Conservation (phyloP, 1,140 invertebrate species). For the Anagrus nilaparvatae region DNA sequence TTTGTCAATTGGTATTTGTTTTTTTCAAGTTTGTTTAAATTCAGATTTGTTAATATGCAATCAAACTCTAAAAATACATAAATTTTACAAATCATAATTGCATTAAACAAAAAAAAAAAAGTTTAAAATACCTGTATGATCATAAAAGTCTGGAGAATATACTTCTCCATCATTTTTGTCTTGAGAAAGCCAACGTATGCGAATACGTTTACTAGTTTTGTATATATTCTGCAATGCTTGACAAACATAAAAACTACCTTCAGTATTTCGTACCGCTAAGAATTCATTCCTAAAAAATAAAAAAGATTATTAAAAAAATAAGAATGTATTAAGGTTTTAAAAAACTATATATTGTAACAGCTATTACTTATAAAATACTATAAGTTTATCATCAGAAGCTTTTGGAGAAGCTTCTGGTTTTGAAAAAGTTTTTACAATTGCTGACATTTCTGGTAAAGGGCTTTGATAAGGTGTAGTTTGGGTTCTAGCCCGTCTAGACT, state of each 20-base stretch:
- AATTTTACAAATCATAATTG: not conserved
- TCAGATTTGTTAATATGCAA: constrained; percentile 78
- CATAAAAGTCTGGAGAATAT: constrained; percentile 84
- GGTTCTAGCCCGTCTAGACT: constrained; percentile 47
- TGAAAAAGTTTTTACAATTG: constrained; percentile 59
- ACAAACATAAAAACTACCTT: constrained; percentile 83
- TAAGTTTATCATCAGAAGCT: constrained; percentile 67
- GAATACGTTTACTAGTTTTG: constrained; percentile 67
- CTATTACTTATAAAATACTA: constrained; percentile 79
- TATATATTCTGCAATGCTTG: constrained; percentile 87
- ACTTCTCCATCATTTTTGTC: constrained; percentile 58
- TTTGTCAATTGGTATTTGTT: constrained; percentile 60
- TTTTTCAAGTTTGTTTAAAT: constrained; percentile 62
- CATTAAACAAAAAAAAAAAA: constrained; percentile 13
- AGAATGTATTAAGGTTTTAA: too few species aligned
- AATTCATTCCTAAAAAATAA: constrained; percentile 66
- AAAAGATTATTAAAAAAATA: constrained; percentile 17
- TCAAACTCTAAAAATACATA: constrained; percentile 62
- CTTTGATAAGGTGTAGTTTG: constrained; percentile 73
- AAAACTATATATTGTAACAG: too few species aligned
- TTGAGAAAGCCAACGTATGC: constrained; percentile 81
- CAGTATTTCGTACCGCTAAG: constrained; percentile 78
- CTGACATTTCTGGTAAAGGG: constrained; percentile 63
- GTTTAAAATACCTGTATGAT: constrained; percentile 56
- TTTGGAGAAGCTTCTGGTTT: constrained; percentile 52